These are phyloP conservation scores for Carollia perspicillata DNA, from an alignment of 2,113 vertebrate genomes.

Conservation along the genomic window DNA sequence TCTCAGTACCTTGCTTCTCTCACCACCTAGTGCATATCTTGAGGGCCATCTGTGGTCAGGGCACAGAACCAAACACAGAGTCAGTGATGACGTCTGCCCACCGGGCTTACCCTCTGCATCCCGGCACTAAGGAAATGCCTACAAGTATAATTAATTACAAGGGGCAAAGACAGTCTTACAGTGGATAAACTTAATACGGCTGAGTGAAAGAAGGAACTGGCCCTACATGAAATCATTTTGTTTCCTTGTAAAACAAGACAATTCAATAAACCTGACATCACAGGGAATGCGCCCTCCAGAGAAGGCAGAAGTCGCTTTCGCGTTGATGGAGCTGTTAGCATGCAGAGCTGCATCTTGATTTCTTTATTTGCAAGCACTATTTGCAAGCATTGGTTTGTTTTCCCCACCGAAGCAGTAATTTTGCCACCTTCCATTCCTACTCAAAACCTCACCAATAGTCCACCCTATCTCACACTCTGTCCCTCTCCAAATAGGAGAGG, in stretches of 20 bases:
- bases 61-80: conserved; percentile 22
- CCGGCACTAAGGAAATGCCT: conserved; percentile 18
- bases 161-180: neutral
- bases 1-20: neutral
- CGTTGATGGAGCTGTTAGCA: neutral
- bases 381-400: neutral
- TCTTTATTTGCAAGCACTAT: conserved; percentile 28
- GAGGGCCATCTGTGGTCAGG: neutral
- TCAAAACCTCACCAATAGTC: neutral
- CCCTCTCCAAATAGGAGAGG: neutral
- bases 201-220: neutral
- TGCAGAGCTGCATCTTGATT: neutral
- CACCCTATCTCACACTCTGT: neutral
- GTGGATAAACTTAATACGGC: neutral
- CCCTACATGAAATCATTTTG: neutral
- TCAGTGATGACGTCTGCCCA: neutral
- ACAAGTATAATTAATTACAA: neutral
- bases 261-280: neutral
- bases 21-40: neutral
- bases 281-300: neutral
- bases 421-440: neutral
- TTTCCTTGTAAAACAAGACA: conserved; percentile 43
- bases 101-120: conserved; percentile 18
- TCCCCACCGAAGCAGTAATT: neutral
- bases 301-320: neutral